These are phyloP conservation scores for Oreocharis arfaki DNA, from an alignment of 2,113 vertebrate genomes.

Conservation along the genomic window DNA sequence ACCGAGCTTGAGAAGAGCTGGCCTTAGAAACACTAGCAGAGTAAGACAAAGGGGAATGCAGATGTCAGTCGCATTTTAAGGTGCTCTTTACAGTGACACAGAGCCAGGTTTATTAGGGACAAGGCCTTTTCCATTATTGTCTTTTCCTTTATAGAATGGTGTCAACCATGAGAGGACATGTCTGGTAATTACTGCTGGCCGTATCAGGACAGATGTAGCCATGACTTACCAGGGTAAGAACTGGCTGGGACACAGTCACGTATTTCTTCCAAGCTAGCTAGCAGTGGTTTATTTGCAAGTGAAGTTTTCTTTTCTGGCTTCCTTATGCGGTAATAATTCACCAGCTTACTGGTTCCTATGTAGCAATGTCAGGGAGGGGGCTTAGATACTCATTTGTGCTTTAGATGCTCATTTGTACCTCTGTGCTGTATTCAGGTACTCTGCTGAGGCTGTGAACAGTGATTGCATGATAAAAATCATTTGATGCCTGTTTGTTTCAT, in stretches of 20 bases:
- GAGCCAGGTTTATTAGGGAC: background rate
- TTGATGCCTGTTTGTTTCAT: constrained; percentile 6
- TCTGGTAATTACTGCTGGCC: background rate
- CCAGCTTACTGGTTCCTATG: background rate
- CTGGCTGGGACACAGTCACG: background rate
- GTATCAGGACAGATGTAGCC: background rate
- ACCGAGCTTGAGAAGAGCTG: background rate
- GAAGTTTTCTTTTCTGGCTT: background rate
- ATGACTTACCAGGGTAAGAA: background rate
- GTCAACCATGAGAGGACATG: background rate
- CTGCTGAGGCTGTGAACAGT: background rate
- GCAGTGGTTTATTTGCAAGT: background rate
- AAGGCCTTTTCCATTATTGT: background rate
- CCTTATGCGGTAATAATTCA: background rate
- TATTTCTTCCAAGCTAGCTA: background rate
- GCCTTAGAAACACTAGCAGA: background rate
- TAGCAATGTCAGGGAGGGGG: background rate
- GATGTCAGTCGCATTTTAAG: background rate
- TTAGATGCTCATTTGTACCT: background rate
- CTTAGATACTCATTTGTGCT: background rate
- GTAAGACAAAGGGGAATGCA: background rate
- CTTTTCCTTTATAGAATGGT: background rate
- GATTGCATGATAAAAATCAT: background rate
- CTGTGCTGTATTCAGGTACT: background rate
- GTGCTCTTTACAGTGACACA: background rate